phyloP scores from a whole-genome alignment of 2,888 invertebrate genomes.

The Sialis lutaria region DNA sequence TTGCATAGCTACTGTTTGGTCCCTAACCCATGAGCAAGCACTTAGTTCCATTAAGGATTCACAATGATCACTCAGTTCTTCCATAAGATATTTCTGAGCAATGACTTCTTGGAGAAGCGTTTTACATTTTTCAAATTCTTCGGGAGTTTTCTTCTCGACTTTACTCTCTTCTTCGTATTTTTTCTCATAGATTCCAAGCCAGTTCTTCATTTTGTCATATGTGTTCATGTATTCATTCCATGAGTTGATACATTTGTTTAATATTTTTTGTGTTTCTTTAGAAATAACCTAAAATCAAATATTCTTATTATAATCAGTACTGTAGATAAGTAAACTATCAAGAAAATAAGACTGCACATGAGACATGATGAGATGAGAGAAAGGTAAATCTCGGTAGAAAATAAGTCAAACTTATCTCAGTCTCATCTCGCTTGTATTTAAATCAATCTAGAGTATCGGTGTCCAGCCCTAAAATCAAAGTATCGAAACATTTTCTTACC shows the following conservation, averaged over 20 bases:
- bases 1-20: conserved; percentile 71
- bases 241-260: conserved; percentile 57
- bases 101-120: conserved; percentile 58
- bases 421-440: no score
- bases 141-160: conserved; percentile 58
- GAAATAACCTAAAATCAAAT: conserved; percentile 31
- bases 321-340: no score
- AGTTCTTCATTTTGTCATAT: conserved; percentile 52
- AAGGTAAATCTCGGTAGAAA: no score
- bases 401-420: no score
- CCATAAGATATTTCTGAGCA: conserved; percentile 57
- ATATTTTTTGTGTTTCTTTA: conserved; percentile 54
- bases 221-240: conserved; percentile 69
- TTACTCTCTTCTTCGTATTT: conserved; percentile 42
- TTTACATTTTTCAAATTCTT: conserved; percentile 59
- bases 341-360: no score
- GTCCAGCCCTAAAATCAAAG: no score
- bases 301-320: no score
- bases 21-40: conserved; percentile 69
- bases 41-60: conserved; percentile 75
- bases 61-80: conserved; percentile 73
- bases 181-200: conserved; percentile 52
- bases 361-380: no score
- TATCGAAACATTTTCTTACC: conserved; percentile 1
- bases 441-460: no score